Conservation (phyloP, 2,113 vertebrate genomes). For the Nothobranchius kuhntae region DNA sequence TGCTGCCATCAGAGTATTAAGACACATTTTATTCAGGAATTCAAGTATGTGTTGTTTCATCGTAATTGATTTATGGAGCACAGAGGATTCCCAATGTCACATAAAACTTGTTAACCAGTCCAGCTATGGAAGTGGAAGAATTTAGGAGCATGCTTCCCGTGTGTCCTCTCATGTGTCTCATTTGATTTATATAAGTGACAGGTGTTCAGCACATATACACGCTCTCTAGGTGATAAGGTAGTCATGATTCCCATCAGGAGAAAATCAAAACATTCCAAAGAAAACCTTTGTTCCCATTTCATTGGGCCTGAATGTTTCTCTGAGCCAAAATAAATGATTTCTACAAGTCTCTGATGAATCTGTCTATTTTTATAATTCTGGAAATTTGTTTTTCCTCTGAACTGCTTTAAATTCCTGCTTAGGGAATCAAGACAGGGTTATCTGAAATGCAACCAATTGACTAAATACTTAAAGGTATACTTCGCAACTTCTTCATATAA, state of each 20-base stretch:
- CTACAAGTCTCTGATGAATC: slow-evolving; percentile 28
- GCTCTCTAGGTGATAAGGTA: slow-evolving; percentile 12
- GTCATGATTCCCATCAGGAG: slow-evolving; percentile 29
- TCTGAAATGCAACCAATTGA: neutral
- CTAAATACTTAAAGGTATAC: neutral
- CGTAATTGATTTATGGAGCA: slow-evolving; percentile 15
- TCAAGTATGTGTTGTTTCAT: neutral
- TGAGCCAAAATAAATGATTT: slow-evolving; percentile 41
- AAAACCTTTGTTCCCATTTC: slow-evolving; percentile 28
- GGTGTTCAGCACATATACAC: slow-evolving; percentile 45
- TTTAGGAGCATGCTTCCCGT: slow-evolving; percentile 29
- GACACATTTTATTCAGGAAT: neutral
- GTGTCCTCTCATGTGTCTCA: slow-evolving; percentile 38
- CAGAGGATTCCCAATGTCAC: slow-evolving; percentile 33
- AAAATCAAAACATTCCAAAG: slow-evolving; percentile 17
- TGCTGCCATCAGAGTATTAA: neutral
- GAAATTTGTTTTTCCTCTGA: slow-evolving; percentile 17
- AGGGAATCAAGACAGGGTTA: slow-evolving; percentile 19
- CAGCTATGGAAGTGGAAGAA: slow-evolving; percentile 24
- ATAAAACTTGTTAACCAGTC: slow-evolving; percentile 36
- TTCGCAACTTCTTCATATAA: no score
- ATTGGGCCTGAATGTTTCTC: slow-evolving; percentile 17
- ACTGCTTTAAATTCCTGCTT: slow-evolving; percentile 38
- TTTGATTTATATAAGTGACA: slow-evolving; percentile 59
- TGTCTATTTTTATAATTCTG: slow-evolving; percentile 30